Base-by-base conservation (phyloP, 1,140 invertebrate species). In the Scylla paramamosain region DNA sequence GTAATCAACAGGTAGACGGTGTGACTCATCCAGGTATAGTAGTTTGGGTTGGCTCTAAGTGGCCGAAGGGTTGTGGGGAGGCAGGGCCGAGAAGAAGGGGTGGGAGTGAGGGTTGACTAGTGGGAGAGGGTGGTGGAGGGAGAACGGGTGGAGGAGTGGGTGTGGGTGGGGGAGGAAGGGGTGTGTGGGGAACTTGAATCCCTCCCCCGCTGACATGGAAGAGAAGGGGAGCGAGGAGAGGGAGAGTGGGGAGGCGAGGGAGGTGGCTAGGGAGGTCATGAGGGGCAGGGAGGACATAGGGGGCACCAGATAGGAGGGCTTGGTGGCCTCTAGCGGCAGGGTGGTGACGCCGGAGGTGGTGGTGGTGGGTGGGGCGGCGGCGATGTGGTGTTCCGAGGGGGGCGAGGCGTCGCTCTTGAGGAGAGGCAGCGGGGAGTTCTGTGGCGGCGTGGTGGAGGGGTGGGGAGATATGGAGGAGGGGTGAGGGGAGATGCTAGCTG, bases 211-310 rank as follows among this genome's bases (percentile, higher is more conserved):
- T n/a, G 94, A 93, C 93, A 94, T 94, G 77, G 96, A 94, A 77
- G 96, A 95, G 92, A 96, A 96, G 89, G 95, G 96, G 12, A 96
- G 93, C n/a, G 95, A 95, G 59, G 91, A 95, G 45, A 96, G 92
- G 59, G 95, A 95, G 48, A 96, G 96, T 39, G 96, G 96, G 2
- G 95, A 95, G 25, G 96, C 94, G n/a, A 96, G 91, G 87, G 96
- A 96, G 39, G 95, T 94, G 45, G 96, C 96, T 12, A 96, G 83
- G 39, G 96, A 96, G 45, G 96, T 95, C 96, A 96, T 96, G 59
- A 96, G 93, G 16, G 96, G 96, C 25, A 96, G 89, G 52, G 96
- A 95, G 12, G 96, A 94, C 77, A 95, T 94, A n/a, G 93, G 92
- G 28, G 95, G 94, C 59, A 95, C 88, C 87, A 94, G 59, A 12